Evolutionary conservation across 1,140 invertebrate genomes (phyloP).

Genomic region (Papilio dardanus): DNA sequence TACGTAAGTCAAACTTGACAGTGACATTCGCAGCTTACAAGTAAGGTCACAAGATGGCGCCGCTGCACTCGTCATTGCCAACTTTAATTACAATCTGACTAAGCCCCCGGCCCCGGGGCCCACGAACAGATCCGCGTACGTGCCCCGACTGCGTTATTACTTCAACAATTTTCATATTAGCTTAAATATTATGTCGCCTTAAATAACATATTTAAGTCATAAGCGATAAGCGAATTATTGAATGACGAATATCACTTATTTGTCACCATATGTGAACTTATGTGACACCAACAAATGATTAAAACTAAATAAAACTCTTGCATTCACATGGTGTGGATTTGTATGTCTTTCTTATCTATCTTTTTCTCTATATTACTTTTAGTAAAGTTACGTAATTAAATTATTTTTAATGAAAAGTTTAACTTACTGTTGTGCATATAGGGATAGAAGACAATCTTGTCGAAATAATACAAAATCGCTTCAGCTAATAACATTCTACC

Average conservation of each 20-base stretch:
- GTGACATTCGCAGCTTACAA: constrained; percentile 37
- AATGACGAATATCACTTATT: not conserved
- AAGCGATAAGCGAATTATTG: not conserved
- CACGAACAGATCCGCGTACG: constrained; percentile 49
- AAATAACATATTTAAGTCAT: constrained; percentile 14
- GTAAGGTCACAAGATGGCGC: constrained; percentile 29
- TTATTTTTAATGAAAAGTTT: no score
- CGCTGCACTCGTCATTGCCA: constrained; percentile 48
- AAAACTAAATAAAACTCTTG: no score
- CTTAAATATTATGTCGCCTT: constrained; percentile 69
- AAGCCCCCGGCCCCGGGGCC: constrained; percentile 40
- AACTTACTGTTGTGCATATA: no score
- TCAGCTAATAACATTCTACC: constrained; percentile 32
- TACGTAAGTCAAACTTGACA: no score
- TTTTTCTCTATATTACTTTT: no score
- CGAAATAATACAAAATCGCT: constrained; percentile 30
- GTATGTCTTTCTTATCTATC: no score
- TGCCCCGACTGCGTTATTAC: constrained; percentile 64
- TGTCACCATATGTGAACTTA: no score
- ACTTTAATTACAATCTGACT: constrained; percentile 50
- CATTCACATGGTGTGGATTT: no score
- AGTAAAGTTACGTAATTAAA: no score
- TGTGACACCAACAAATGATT: no score
- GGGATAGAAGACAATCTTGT: no score
- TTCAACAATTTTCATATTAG: constrained; percentile 76